Base-by-base conservation (phyloP, 2,797 vertebrate species). In the Chelon labrosus region DNA sequence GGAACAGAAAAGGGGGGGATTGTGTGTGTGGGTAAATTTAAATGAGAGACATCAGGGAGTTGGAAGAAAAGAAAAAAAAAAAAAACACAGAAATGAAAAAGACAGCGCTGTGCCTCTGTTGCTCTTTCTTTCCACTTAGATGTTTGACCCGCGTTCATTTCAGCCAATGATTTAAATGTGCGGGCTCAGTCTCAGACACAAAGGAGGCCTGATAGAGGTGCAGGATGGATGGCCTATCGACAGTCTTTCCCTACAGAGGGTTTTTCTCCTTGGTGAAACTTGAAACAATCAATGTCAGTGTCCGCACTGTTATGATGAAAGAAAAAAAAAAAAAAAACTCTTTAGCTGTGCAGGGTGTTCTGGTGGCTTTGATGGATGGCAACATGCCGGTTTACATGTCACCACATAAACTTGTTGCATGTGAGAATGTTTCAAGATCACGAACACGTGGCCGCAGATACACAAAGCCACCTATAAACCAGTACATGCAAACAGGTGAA, bases 111-210 rank as follows among this genome's bases (percentile, higher is more conserved):
- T 42, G 53, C 19, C 67, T 67, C 42, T 19, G n/a, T 60, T 41
- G 31, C 57, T 50, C n/a, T 46, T 61, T 58, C 19, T 22, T 61
- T 59, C 73, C 51, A 57, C 50, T 57, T 41, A 35, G 17, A 73
- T 61, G 44, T 70, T 46, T 27, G 54, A 57, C 19, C 38, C 55
- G 27, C 42, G 12, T 42, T 59, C 47, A 69, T 9, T 55, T n/a
- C 60, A 63, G 68, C 20, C 66, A 74, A 35, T 35, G 61, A 73
- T 67, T 65, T 47, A 38, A 73, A 79, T 70, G 2, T 72, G 53
- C 61, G 57, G 19, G 70, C 54, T 62, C 19, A 44, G 12, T 70
- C 39, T 20, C 37, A 70, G 39, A 12, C 51, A 83, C 55, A 71
- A 58, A 73, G 42, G 51, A 44, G 4, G 3, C 16, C 60, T 68